A percentile compares a stretch with the other conserved stretches of the same genome.
Evolutionary conservation across 2,113 vertebrate genomes (phyloP).

Genomic region (Hucho hucho): DNA sequence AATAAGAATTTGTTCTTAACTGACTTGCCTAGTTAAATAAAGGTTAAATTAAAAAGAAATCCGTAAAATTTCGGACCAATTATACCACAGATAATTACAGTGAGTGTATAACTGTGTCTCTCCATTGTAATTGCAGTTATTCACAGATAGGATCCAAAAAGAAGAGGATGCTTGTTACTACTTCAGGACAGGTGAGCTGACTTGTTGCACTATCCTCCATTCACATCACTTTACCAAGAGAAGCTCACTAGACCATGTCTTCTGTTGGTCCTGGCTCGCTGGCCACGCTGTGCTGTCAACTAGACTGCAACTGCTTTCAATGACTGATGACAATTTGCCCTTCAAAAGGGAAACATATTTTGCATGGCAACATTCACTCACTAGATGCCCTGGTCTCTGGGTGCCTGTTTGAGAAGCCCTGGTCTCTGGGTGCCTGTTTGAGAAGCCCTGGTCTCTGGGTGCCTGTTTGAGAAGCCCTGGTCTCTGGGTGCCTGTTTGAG

Average conservation of each 20-base stretch:
- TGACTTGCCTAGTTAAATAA: too few species aligned
- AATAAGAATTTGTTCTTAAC: too few species aligned
- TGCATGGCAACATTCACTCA: not conserved
- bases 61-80: not conserved
- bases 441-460: too few species aligned
- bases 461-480: too few species aligned
- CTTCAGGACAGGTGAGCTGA: not conserved
- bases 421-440: too few species aligned
- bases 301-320: too few species aligned
- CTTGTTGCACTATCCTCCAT: not conserved
- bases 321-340: too few species aligned
- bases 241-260: too few species aligned
- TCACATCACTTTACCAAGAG: not conserved
- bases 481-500: too few species aligned
- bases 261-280: too few species aligned
- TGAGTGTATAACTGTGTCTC: not conserved
- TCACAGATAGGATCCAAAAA: constrained; percentile 85
- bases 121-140: constrained; percentile 76
- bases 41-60: not conserved
- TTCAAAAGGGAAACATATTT: not conserved
- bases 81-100: not conserved
- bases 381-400: not conserved
- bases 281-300: too few species aligned
- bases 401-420: too few species aligned
- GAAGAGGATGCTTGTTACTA: constrained; percentile 77